Percentiles rank a stretch among this genome's conserved stretches.
These are phyloP conservation scores for Ctena decussata DNA, from an alignment of 2,888 invertebrate genomes.

Conservation along the genomic window DNA sequence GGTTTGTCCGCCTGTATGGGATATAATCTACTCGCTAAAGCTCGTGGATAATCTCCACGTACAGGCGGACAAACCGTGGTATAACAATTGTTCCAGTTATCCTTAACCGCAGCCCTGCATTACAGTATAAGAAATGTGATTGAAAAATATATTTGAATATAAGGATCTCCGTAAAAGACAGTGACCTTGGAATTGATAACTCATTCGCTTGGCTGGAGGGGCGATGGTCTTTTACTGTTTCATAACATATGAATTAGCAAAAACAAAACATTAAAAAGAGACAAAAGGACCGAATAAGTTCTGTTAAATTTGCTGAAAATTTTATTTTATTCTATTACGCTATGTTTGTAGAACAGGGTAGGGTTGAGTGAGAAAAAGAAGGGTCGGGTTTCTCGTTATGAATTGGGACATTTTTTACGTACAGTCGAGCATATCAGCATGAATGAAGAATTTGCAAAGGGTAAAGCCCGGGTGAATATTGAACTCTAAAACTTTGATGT, in stretches of 20 bases:
- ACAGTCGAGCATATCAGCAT: background rate
- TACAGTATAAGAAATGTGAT: too few relatives aligned
- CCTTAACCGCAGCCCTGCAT: too few relatives aligned
- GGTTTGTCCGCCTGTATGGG: too few relatives aligned
- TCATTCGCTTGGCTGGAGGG: too few relatives aligned
- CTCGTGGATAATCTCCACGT: too few relatives aligned
- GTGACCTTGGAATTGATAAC: too few relatives aligned
- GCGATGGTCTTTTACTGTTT: too few relatives aligned
- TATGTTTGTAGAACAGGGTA: background rate
- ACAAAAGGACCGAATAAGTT: background rate
- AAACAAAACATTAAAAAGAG: background rate
- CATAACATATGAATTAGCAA: background rate
- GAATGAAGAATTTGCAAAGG: background rate
- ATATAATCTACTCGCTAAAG: too few relatives aligned
- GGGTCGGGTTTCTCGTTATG: slow-evolving; percentile 11
- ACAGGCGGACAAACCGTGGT: too few relatives aligned
- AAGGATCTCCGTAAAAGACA: too few relatives aligned
- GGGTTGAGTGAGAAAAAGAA: background rate
- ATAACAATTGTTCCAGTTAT: too few relatives aligned
- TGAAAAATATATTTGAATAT: too few relatives aligned
- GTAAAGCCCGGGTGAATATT: slow-evolving; percentile 39
- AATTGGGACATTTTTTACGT: slow-evolving; percentile 12
- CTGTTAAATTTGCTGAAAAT: slow-evolving; percentile 3
- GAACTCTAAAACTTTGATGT: slow-evolving; percentile 46
- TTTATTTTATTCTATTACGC: background rate